These are phyloP conservation scores for Orientallactaga bullata DNA, from an alignment of 2,113 vertebrate genomes.

Conservation along the genomic window DNA sequence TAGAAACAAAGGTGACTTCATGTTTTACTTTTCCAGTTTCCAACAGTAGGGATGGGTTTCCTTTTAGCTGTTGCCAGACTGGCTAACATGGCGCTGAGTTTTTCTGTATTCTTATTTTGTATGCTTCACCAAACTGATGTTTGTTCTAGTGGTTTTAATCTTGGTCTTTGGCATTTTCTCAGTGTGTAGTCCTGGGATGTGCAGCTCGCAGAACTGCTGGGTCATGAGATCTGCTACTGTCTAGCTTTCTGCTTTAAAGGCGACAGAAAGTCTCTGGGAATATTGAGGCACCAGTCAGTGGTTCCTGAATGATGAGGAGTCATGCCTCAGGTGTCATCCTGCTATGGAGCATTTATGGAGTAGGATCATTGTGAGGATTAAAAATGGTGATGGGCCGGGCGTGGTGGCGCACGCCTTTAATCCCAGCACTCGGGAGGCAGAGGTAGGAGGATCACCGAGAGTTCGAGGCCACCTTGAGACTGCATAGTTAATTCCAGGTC, in stretches of 20 bases:
- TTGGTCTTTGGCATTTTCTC: not conserved
- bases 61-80: not conserved
- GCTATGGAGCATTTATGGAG: not conserved
- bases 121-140: not conserved
- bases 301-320: not conserved
- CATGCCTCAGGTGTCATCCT: accelerated
- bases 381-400: too few relatives aligned
- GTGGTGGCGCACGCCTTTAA: too few relatives aligned
- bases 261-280: accelerated
- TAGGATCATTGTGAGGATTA: not conserved
- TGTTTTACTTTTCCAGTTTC: constrained; percentile 27
- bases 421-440: too few relatives aligned
- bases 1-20: not conserved
- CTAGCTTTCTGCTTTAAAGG: too few relatives aligned
- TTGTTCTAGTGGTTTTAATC: not conserved
- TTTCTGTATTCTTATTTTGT: not conserved
- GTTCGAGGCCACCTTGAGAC: too few relatives aligned
- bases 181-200: not conserved
- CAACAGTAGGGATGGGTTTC: not conserved
- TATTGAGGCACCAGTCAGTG: accelerated
- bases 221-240: not conserved
- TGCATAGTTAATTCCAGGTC: too few relatives aligned
- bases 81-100: not conserved
- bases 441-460: too few relatives aligned
- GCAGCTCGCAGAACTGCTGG: not conserved